Conservation (phyloP, 2,888 invertebrate species). For the Tetrapedia diversipes region DNA sequence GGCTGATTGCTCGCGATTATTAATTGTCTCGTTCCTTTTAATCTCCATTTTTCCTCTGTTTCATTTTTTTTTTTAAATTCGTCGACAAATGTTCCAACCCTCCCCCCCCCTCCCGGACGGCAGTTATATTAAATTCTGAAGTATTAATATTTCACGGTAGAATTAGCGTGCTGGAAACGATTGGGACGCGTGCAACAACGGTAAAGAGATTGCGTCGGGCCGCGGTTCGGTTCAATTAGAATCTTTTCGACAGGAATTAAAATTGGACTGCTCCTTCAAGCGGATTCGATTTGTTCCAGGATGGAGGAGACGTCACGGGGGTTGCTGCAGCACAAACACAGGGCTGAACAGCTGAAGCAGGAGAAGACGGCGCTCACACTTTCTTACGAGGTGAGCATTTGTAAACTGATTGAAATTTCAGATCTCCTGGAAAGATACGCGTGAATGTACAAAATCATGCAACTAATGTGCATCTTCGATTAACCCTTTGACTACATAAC, state of each 20-base stretch:
- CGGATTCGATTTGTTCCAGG: slow-evolving; percentile 83
- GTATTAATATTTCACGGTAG: slow-evolving; percentile 40
- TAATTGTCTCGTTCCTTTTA: no score
- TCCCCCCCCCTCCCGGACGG: no score
- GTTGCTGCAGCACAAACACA: slow-evolving; percentile 89
- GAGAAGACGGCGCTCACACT: slow-evolving; percentile 89
- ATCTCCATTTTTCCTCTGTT: no score
- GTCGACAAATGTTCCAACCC: not conserved
- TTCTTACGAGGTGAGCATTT: slow-evolving; percentile 87
- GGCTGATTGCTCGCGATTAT: not conserved
- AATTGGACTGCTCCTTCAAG: slow-evolving; percentile 54
- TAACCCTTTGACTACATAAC: no score
- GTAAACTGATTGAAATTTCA: no score
- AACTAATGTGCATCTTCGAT: no score
- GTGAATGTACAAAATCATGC: no score
- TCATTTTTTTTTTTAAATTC: not conserved
- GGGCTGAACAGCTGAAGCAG: slow-evolving; percentile 89
- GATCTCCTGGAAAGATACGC: no score
- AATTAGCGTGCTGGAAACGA: slow-evolving; percentile 21
- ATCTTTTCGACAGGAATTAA: slow-evolving; percentile 65
- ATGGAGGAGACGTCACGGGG: slow-evolving; percentile 91
- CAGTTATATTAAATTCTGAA: slow-evolving; percentile 1
- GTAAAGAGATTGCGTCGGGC: slow-evolving; percentile 24
- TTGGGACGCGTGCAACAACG: slow-evolving; percentile 17
- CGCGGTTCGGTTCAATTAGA: slow-evolving; percentile 54